Conservation (phyloP, 2,888 invertebrate genomes). For the Cheilosia urbana region DNA sequence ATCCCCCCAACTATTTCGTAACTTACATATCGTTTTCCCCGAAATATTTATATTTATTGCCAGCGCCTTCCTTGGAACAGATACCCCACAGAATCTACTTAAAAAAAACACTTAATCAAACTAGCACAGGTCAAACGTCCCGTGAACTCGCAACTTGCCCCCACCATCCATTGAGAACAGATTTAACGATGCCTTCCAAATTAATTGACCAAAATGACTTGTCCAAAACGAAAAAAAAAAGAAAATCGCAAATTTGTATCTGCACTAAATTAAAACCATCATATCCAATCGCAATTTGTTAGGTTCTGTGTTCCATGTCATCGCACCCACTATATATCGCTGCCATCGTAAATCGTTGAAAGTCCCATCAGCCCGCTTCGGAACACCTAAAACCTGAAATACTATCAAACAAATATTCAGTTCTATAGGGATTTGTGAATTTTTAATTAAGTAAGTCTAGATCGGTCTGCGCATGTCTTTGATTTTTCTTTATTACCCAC, state of each 20-base stretch:
- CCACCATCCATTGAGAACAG: slow-evolving; percentile 9
- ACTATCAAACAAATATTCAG: not conserved
- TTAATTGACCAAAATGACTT: slow-evolving; percentile 42
- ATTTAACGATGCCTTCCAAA: slow-evolving; percentile 38
- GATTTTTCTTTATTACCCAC: slow-evolving; percentile 53
- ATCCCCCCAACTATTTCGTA: too few species aligned
- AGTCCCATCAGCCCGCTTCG: slow-evolving; percentile 31
- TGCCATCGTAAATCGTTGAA: slow-evolving; percentile 55
- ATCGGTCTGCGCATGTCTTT: slow-evolving; percentile 1
- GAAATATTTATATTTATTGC: not conserved
- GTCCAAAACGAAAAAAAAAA: not conserved
- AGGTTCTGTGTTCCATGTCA: slow-evolving; percentile 1
- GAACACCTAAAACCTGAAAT: slow-evolving; percentile 37
- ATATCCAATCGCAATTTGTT: slow-evolving; percentile 58
- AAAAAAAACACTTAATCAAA: slow-evolving; percentile 52
- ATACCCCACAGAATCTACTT: not conserved
- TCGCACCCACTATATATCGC: slow-evolving; percentile 17
- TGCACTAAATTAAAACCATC: not conserved
- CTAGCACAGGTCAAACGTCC: slow-evolving; percentile 9
- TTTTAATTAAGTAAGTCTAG: slow-evolving; percentile 61
- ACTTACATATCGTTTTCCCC: too few species aligned
- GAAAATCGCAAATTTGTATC: not conserved
- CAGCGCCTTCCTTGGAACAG: not conserved
- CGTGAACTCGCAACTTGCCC: slow-evolving; percentile 14
- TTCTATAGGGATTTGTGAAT: slow-evolving; percentile 54